phyloP scores from a whole-genome alignment of 2,888 invertebrate genomes.

The Ormyrus rosae region DNA sequence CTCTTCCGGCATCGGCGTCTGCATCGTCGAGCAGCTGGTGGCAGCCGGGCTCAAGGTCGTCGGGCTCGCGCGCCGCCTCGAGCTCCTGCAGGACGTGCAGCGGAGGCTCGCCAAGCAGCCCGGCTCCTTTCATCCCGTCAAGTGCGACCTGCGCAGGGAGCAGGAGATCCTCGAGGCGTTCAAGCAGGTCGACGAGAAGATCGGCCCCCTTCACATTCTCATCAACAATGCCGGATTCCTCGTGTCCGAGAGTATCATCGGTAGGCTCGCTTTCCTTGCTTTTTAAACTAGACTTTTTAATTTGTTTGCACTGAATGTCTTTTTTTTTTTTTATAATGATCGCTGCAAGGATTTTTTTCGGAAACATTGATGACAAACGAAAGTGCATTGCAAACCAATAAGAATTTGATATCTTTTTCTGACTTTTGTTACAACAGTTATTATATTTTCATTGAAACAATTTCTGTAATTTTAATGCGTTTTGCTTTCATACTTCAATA shows the following conservation, averaged over 20 bases:
- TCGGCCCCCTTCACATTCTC: slow-evolving; percentile 79
- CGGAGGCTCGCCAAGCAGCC: slow-evolving; percentile 65
- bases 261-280: slow-evolving; percentile 52
- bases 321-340: no score
- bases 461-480: no score
- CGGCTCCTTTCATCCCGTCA: slow-evolving; percentile 68
- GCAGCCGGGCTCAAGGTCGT: slow-evolving; percentile 74
- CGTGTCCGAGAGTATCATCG: slow-evolving; percentile 66
- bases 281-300: no score
- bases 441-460: no score
- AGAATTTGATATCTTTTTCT: no score
- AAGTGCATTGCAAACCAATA: no score
- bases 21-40: slow-evolving; percentile 71
- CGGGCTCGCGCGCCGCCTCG: slow-evolving; percentile 74
- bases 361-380: no score
- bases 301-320: no score
- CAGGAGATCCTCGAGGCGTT: slow-evolving; percentile 78
- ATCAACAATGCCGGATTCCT: slow-evolving; percentile 80
- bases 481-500: no score
- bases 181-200: slow-evolving; percentile 75
- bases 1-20: slow-evolving; percentile 75
- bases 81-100: slow-evolving; percentile 71
- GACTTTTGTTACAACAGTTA: no score
- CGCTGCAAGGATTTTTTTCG: no score
- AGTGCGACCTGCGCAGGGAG: slow-evolving; percentile 78